Evolutionary conservation across 2,113 vertebrate species (phyloP), one percentile per base, ranked within the genome.

Genomic region (Micromys minutus): DNA sequence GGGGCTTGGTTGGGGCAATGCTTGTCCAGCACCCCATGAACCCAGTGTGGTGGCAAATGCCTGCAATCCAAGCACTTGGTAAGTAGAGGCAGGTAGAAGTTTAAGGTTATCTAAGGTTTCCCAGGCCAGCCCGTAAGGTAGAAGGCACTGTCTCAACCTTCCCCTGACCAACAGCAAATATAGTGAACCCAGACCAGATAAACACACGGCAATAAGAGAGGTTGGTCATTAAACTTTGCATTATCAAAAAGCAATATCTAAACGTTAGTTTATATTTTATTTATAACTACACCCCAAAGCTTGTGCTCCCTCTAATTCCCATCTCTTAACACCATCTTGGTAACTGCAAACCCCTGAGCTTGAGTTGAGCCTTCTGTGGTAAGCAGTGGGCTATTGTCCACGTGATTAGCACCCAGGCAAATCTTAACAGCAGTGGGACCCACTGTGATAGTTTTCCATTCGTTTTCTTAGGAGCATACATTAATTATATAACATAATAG

Each of bases 211-310:
- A 16, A 36, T 36, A 69, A n/a, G 17, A 89, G n/a, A n/a, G n/a
- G n/a, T 2, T 11, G 69, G 63, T 75, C 1, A n/a, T 50, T 63
- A 59, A 71, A 86, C 24, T 91, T 71, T 67, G 63, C 79, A 65
- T 84, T 5, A 9, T 9, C 39, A 63, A 81, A 86, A 93, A 87
- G 29, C 42, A 71, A 96, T 90, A 91, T 72, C 11, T 87, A 86
- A 83, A 86, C 36, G 84, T 76, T 59, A 47, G 74, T 69, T 42
- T 34, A 36, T n/a, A 87, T 75, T 90, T 76, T 57, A 89, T 69
- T 92, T 17, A 34, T 65, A 52, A 72, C 80, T 19, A 59, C 16
- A 77, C 39, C 39, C n/a, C 34, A 92, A 92, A 45, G 1, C 5
- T 80, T 47, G 71, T 31, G 11, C 59, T 74, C 29, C 39, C n/a